phyloP scores from a whole-genome alignment of 2,797 vertebrate species.

The Premnoplex brunnescens region DNA sequence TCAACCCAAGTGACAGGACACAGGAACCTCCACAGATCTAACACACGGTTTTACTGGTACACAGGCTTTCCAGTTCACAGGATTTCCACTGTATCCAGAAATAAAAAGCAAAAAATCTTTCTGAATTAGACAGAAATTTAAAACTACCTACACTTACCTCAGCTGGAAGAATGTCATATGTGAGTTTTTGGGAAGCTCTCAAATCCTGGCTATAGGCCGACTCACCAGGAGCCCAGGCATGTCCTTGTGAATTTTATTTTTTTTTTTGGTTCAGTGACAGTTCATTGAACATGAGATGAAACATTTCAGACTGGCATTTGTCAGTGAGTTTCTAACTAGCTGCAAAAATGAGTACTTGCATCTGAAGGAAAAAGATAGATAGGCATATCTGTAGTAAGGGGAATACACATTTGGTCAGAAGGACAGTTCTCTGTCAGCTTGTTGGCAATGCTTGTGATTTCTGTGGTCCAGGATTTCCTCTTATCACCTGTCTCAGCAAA shows the following conservation, averaged over 20 bases:
- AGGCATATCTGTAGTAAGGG: neutral
- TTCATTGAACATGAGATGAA: slow-evolving; percentile 5
- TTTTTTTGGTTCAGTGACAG: neutral
- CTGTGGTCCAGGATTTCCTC: neutral
- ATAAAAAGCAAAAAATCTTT: neutral
- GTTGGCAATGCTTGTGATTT: neutral
- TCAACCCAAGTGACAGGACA: neutral
- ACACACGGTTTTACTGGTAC: neutral
- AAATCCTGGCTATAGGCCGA: neutral
- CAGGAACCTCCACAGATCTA: neutral
- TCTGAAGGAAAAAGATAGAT: neutral
- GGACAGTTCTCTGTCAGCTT: neutral
- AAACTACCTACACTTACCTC: neutral
- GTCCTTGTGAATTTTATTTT: neutral
- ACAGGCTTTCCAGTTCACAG: neutral
- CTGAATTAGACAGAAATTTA: neutral
- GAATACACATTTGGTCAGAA: neutral
- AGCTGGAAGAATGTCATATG: neutral
- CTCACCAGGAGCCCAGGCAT: neutral
- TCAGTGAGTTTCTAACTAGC: slow-evolving; percentile 16
- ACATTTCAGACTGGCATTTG: neutral
- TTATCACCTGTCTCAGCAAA: neutral
- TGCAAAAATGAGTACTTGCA: neutral
- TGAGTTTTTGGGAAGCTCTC: neutral
- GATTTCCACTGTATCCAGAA: neutral